Evolutionary conservation across 64 coral and sea anemone genomes (phyloP).

Genomic region (Acropora tenuis): DNA sequence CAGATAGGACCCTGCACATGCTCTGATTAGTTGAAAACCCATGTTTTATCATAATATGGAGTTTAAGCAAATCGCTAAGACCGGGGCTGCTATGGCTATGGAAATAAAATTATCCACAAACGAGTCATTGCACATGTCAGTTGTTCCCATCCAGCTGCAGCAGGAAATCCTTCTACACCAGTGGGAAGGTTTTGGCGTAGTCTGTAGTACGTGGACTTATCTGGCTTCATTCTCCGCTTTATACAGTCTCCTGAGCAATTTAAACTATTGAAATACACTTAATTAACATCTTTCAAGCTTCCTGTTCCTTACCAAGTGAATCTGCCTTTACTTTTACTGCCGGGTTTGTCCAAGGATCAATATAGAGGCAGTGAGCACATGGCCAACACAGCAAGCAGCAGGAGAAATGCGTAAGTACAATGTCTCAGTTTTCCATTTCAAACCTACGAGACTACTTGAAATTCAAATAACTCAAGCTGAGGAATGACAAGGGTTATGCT

Average conservation of each 20-base stretch:
- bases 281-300: constrained; percentile 16
- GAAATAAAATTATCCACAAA: too few species aligned
- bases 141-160: neutral
- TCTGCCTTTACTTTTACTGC: constrained; percentile 25
- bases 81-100: too few species aligned
- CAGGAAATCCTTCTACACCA: constrained; percentile 1
- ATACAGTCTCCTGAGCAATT: constrained; percentile 38
- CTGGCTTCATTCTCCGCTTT: constrained; percentile 19
- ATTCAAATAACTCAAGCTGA: constrained; percentile 21
- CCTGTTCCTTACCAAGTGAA: constrained; percentile 32
- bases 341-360: constrained; percentile 9
- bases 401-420: neutral
- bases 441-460: neutral
- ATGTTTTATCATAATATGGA: too few species aligned
- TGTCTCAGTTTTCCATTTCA: too few species aligned
- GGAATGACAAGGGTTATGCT: constrained; percentile 24
- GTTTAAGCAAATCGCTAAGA: too few species aligned
- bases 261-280: constrained; percentile 34
- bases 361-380: too few species aligned
- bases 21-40: too few species aligned
- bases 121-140: too few species aligned
- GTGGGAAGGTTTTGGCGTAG: neutral
- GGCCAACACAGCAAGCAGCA: neutral
- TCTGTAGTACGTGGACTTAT: constrained; percentile 29
- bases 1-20: too few species aligned